Evolutionary conservation across 92 coral and sea anemone genomes (phyloP), one percentile per base, ranked within the genome.

Genomic region (Heliopora coerulea): DNA sequence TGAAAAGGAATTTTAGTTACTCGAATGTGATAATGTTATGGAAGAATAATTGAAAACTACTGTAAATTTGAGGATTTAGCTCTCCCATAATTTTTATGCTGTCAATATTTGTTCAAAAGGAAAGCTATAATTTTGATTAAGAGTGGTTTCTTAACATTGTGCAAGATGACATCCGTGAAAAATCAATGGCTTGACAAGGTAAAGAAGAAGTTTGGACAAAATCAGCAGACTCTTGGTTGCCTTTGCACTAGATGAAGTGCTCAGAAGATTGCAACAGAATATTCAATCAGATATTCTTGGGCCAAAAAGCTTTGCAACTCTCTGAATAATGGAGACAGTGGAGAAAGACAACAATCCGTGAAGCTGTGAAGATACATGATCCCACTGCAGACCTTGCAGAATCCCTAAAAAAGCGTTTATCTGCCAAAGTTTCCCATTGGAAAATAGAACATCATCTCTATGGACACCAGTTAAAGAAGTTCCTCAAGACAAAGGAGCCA

Each of bases 241-340:
- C 13, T 54, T 19, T 24, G 60, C 19, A 24, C 60, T 54, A 24
- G 60, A 54, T 54, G 60, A 24, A 54, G 60, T 54, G 60, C 60
- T 27, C 17, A 27, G 60, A 54, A 54, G n/a, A 17, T 54, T 54
- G 60, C 60, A 12, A 24, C 60, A 12, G 24, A 54, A 19, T 54
- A 12, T 27, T 54, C 60, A 12, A 12, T 54, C 17, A 54, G 60
- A 18, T 54, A 54, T 54, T 54, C 60, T 12, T 54, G 60, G 60
- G 60, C 60, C 24, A 54, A 54, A 24, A 54, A 54, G 23, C 17
- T 54, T 19, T 54, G 60, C 23, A 12, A 19, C n/a, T 24, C 19
- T 12, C 29, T 54, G 19, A 54, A 2, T 18, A 2, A 21, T 19
- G 60, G 60, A 54, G 60, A 54, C 60, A 54, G 19, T 5, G 60